Evolutionary conservation across 2,888 invertebrate genomes (phyloP), one percentile per base, ranked within the genome.

Genomic region (Lepeophtheirus nordmannii): DNA sequence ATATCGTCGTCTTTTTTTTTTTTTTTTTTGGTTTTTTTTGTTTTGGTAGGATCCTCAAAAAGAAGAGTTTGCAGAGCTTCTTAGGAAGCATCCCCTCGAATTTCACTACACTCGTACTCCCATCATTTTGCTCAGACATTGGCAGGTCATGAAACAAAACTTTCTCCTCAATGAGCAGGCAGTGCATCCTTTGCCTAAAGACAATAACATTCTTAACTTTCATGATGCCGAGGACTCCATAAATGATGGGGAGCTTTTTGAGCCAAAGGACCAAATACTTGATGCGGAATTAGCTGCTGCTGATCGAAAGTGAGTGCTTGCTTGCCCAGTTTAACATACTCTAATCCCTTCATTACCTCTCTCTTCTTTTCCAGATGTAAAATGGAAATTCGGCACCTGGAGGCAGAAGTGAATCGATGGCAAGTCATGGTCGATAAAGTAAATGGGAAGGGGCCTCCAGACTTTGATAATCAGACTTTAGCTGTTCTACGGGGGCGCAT

Each of bases 361-460:
- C 8, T 46, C 53, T 46, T 46, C 53, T 46, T 17, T 58, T 60
- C 7, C 7, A 60, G 68, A 70, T 85, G 85, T 71, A 90, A 89
- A 74, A 83, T 83, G 71, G 89, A 93, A 75, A 90, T 96, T 61
- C 82, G 92, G 10, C 80, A 87, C 59, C 75, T 94, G 67, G 94
- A 96, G 76, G 89, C 87, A 72, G 91, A 94, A 72, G 75, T 93
- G 65, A 82, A 85, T 0, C 85, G 91, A 68, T 93, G 91, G 90
- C 92, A 93, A 74, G 87, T 88, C 1, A 76, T 96, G 69, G 92
- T 94, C 20, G 93, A 94, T 75, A 88, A 87, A 40, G 87, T 93
- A 14, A 22, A 60, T 37, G 70, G 57, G 67, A 69, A 22, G 65
- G 58, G 85, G 69, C 85, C 85, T 12, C 85, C 86, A 1, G 93